phyloP scores from a whole-genome alignment of 2,888 invertebrate genomes.

The Drosophila suboccidentalis region DNA sequence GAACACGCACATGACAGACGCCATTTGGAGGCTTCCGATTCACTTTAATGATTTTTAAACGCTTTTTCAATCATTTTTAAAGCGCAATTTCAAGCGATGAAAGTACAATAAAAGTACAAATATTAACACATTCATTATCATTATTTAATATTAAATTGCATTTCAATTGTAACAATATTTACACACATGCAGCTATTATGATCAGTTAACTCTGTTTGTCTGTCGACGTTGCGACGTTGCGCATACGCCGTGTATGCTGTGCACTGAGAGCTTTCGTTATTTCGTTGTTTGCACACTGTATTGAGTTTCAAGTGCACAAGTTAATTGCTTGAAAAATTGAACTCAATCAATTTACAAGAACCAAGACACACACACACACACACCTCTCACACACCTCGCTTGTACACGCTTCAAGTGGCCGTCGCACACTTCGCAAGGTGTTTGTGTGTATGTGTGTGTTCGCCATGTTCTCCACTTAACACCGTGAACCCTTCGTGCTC shows the following conservation, averaged over 20 bases:
- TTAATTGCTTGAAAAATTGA: conserved; percentile 80
- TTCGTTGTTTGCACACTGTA: conserved; percentile 69
- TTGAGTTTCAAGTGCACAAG: conserved; percentile 66
- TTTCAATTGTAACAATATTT: not conserved
- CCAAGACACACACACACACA: conserved; percentile 8
- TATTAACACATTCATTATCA: not conserved
- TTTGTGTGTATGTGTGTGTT: not conserved
- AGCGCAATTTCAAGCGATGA: not conserved
- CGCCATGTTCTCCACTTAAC: conserved; percentile 8
- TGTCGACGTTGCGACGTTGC: conserved; percentile 28
- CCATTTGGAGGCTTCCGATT: conserved; percentile 29
- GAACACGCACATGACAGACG: conserved; percentile 40
- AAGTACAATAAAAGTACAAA: not conserved
- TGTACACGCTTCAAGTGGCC: conserved; percentile 18
- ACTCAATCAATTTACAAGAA: conserved; percentile 73
- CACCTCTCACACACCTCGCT: conserved; percentile 1
- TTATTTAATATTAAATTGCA: conserved; percentile 1
- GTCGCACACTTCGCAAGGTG: not conserved
- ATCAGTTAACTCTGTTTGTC: not conserved
- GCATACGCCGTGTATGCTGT: conserved; percentile 42
- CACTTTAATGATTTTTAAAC: conserved; percentile 21
- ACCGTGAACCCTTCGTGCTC: not conserved
- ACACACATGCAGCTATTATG: not conserved
- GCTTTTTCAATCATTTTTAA: conserved; percentile 22
- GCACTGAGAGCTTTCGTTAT: conserved; percentile 20